Evolutionary conservation across 2,113 vertebrate species (phyloP), one percentile per base, ranked within the genome.

Genomic region (Gobio gobio): DNA sequence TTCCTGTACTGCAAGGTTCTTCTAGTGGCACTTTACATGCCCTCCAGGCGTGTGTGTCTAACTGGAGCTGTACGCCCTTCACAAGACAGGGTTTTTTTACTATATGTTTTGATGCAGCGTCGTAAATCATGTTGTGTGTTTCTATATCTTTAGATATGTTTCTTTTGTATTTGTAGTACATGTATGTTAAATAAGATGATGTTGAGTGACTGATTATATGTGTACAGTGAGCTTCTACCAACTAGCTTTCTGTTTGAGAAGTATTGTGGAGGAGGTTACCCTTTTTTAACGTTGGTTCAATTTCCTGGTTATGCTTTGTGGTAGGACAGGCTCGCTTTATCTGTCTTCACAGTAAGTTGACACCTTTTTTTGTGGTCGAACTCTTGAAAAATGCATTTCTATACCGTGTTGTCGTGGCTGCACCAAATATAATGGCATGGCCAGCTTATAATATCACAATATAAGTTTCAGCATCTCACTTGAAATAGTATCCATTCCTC

Each of bases 281-380:
- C 40, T 79, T 66, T 82, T 51, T 51, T 14, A n/a, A 54, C 24
- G 49, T 72, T 58, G 7, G 29, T 72, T 72, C 45, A 58, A 20
- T 49, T 72, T 72, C 66, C 81, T 72, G 63, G 49, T 83, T 54
- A 58, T 72, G 66, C 22, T 83, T 56, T 54, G 81, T 83, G 33
- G 49, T 54, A 16, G 12, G 49, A 73, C 47, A 56, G 13, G 49
- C 66, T 56, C 20, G 49, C 47, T 72, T 83, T 72, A 83, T 56
- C 64, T 10, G 79, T 68, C 49, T 26, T 72, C 8, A 75, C 73
- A 13, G 14, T 43, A 81, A 54, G 26, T 22, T 45, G 29, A 33
- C 63, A 82, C 63, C 61, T 20, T 33, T 51, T 40, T 29, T 36
- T 68, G 61, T 82, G 79, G 79, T 54, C 18, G 33, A 33, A 36